Base-by-base conservation (phyloP, 2,888 invertebrate genomes). In the Chelonus formosanus region DNA sequence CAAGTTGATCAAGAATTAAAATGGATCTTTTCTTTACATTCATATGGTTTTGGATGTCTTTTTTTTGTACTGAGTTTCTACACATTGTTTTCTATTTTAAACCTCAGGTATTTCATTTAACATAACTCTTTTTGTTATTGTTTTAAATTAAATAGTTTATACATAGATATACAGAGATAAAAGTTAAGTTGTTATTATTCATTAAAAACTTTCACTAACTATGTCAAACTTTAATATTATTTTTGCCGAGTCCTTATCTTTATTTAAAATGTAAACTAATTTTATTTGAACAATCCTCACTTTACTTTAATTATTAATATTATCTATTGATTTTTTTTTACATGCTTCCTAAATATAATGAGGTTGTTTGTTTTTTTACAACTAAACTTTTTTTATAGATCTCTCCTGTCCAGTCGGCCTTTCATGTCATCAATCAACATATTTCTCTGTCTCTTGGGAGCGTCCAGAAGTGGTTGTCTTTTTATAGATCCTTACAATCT, bases 401-500 rank as follows among this genome's bases (percentile, higher is more conserved):
- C 87, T 62, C 85, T 87, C 67, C 85, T 87, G 70, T 86, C 87
- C 43, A 85, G 84, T 70, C 84, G 86, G 63, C 87, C 87, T 61
- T 87, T 86, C 74, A 86, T 88, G 85, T 85, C 87, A 48, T 86
- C 87, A 61, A 87, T 88, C 78, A 87, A 88, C 76, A 84, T 86
- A 69, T 86, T 88, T 75, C 80, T 89, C 36, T 87, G 87, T 74
- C 76, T 87, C 10, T 80, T 87, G 61, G 87, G 88, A 45, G 78
- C 84, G 60, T 85, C 86, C 50, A 84, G 88, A 70, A 85, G 86
- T 20, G 80, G 84, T 50, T 86, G 85, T 63, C 85, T 89, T 65
- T 86, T 88, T 77, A 85, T 88, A 73, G 88, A 89, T 77, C 87
- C 89, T 47, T 89, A 89, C 80, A 86, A 86, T 74, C 84, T 87